These are phyloP conservation scores for Manis pentadactyla DNA, from an alignment of 2,797 vertebrate species.

Conservation along the genomic window DNA sequence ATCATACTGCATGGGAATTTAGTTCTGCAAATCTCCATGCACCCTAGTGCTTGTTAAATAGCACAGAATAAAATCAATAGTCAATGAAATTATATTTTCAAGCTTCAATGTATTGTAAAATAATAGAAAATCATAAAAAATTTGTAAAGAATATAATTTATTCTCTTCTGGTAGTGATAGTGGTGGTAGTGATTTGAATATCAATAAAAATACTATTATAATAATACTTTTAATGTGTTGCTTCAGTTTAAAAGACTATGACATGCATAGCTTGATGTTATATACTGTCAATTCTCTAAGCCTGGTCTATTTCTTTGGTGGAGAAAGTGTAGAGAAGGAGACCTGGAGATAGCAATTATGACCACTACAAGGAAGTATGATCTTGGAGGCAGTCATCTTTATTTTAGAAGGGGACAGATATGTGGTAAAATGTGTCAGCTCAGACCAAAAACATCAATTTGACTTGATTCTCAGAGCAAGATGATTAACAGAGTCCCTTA, in stretches of 20 bases:
- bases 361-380: background rate
- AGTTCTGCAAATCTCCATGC: conserved; percentile 6
- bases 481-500: background rate
- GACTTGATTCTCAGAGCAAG: background rate
- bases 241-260: background rate
- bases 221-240: background rate
- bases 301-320: background rate
- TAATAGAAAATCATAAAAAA: background rate
- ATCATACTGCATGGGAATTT: conserved; percentile 11
- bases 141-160: background rate
- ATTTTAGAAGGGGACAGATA: background rate
- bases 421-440: background rate
- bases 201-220: background rate
- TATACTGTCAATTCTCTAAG: background rate
- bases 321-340: background rate
- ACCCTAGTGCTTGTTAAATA: conserved; percentile 67
- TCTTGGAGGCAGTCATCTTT: background rate
- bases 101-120: conserved; percentile 60
- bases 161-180: background rate
- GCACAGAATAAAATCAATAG: conserved; percentile 77
- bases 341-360: background rate
- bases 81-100: conserved; percentile 79
- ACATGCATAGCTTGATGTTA: background rate
- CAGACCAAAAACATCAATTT: background rate
- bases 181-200: background rate